phyloP scores from a whole-genome alignment of 2,797 vertebrate species.

The Podarcis siculus region DNA sequence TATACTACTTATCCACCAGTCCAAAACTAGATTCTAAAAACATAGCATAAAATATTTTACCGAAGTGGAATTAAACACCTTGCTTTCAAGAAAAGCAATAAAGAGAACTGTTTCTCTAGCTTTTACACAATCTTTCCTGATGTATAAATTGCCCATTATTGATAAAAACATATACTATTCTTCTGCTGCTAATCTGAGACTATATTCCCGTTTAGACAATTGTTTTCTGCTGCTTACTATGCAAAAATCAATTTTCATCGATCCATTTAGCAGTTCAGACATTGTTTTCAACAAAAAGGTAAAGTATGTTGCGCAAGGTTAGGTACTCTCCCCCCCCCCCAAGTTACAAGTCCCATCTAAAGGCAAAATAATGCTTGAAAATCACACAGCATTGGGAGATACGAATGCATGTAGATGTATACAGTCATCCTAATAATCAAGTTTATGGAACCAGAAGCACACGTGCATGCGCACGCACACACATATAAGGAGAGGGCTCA shows the following conservation, averaged over 20 bases:
- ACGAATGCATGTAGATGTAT: not conserved
- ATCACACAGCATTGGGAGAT: slow-evolving; percentile 19
- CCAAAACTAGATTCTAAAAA: slow-evolving; percentile 55
- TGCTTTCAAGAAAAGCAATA: slow-evolving; percentile 43
- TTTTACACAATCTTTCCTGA: slow-evolving; percentile 49
- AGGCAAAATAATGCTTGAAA: not conserved
- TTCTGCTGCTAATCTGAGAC: slow-evolving; percentile 58
- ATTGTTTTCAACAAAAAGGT: slow-evolving; percentile 54
- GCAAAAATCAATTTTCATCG: slow-evolving; percentile 69
- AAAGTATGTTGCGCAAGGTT: slow-evolving; percentile 41
- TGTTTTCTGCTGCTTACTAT: slow-evolving; percentile 63
- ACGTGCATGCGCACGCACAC: too few relatives aligned
- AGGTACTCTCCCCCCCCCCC: slow-evolving; percentile 14
- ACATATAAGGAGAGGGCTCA: too few relatives aligned
- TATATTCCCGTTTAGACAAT: slow-evolving; percentile 65
- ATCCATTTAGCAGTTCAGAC: slow-evolving; percentile 52
- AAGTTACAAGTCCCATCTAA: not conserved
- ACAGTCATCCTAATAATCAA: not conserved
- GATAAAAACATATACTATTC: slow-evolving; percentile 59
- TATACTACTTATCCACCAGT: slow-evolving; percentile 59
- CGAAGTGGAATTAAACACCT: slow-evolving; percentile 54
- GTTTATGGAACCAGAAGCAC: too few relatives aligned
- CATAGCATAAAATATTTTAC: slow-evolving; percentile 15
- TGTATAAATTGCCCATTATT: slow-evolving; percentile 52
- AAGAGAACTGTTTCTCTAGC: slow-evolving; percentile 29